Conservation (phyloP, 1,140 invertebrate species). For the Aplysia californica region DNA sequence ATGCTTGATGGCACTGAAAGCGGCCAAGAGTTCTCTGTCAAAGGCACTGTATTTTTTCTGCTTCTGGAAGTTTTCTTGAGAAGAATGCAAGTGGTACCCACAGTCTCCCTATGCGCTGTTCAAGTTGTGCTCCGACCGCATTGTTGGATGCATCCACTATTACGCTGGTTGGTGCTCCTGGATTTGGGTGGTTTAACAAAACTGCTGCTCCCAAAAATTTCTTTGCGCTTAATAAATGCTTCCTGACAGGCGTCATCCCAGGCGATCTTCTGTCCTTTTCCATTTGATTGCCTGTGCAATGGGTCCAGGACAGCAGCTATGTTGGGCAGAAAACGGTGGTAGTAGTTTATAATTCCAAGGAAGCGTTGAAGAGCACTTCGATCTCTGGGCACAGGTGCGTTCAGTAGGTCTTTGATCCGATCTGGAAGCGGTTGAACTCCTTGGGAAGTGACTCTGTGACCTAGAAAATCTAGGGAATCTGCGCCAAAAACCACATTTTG, state of each 20-base stretch:
- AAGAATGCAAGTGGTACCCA: background rate
- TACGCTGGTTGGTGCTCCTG: background rate
- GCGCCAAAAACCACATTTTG: too few species aligned
- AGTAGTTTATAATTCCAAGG: background rate
- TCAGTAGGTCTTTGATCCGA: too few species aligned
- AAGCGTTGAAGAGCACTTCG: too few species aligned
- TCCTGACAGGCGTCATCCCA: too few species aligned
- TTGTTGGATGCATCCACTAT: background rate
- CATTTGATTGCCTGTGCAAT: too few species aligned
- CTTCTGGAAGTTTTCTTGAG: constrained; percentile 10
- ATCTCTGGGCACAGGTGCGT: too few species aligned
- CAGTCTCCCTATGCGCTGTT: background rate
- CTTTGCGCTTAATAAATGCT: background rate
- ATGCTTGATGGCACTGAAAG: constrained; percentile 12
- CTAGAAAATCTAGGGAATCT: too few species aligned
- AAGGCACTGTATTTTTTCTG: constrained; percentile 4
- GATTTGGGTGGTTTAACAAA: background rate
- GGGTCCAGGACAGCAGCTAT: too few species aligned
- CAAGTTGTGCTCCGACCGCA: background rate
- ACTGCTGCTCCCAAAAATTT: background rate
- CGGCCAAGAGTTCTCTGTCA: background rate
- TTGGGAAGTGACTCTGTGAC: too few species aligned
- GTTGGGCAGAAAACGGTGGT: too few species aligned
- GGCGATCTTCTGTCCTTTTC: too few species aligned
- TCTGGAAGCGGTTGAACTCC: too few species aligned